Percentiles rank a stretch among this genome's conserved stretches.
Conservation (phyloP, 2,888 invertebrate genomes). For the Molorchus minor region DNA sequence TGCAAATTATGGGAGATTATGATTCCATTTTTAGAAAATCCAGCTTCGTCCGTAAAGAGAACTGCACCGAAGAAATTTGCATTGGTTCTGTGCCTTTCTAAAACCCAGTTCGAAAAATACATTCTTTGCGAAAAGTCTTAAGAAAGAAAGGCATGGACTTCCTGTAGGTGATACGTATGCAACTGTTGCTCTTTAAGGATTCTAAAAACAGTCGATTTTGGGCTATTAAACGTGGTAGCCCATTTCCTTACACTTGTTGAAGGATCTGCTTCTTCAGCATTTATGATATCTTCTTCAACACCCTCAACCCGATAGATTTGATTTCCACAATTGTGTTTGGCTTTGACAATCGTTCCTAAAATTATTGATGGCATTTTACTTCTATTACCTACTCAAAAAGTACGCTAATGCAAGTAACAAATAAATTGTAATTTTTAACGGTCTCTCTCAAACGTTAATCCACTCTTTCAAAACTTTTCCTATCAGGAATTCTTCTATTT, state of each 20-base stretch:
- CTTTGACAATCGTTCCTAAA: conserved; percentile 18
- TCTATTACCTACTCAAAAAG: background rate
- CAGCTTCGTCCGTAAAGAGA: background rate
- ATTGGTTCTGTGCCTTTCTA: conserved; percentile 17
- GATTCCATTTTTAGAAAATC: background rate
- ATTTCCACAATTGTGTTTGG: conserved; percentile 22
- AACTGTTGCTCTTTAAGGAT: conserved; percentile 26
- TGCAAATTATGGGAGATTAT: background rate
- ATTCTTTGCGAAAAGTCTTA: conserved; percentile 14
- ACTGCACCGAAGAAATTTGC: background rate
- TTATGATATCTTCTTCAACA: conserved; percentile 25
- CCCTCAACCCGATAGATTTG: conserved; percentile 14
- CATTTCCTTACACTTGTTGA: background rate
- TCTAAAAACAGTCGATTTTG: conserved; percentile 15
- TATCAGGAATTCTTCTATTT: no score
- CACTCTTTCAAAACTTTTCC: background rate
- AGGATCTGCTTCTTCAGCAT: conserved; percentile 8
- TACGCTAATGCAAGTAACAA: background rate
- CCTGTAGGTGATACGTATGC: background rate
- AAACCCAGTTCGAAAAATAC: conserved; percentile 16
- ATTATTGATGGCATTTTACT: conserved; percentile 2
- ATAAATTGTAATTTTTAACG: background rate
- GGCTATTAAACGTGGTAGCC: conserved; percentile 13
- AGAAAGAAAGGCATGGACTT: conserved; percentile 12
- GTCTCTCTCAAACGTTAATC: background rate